phyloP scores from a whole-genome alignment of 2,113 vertebrate species.

The Pteropus alecto region DNA sequence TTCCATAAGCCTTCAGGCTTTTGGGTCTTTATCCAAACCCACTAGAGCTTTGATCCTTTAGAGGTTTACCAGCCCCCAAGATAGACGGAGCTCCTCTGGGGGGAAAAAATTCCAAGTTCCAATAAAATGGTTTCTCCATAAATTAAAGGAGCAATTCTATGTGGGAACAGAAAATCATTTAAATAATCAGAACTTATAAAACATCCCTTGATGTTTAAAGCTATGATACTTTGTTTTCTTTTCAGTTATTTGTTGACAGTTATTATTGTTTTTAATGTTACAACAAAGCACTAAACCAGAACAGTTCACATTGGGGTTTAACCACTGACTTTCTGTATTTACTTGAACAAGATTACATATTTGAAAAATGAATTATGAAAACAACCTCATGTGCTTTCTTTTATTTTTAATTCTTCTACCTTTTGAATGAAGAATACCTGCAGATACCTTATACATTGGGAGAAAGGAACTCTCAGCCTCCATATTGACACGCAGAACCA shows the following conservation, averaged over 20 bases:
- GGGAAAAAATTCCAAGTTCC: background rate
- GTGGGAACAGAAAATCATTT: constrained; percentile 2
- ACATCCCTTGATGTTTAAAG: background rate
- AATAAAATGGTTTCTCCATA: constrained; percentile 55
- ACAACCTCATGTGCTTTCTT: background rate
- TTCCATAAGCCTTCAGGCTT: constrained; percentile 62
- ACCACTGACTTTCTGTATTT: background rate
- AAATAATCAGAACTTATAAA: constrained; percentile 42
- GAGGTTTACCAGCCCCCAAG: constrained; percentile 53
- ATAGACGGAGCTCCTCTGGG: background rate
- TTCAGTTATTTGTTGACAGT: background rate
- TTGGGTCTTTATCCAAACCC: constrained; percentile 68
- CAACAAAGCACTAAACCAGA: background rate
- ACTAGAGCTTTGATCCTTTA: constrained; percentile 66
- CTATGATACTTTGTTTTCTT: background rate
- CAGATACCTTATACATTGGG: background rate
- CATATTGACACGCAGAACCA: background rate
- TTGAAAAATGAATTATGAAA: constrained; percentile 31
- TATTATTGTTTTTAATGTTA: constrained; percentile 20
- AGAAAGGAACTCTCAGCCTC: background rate
- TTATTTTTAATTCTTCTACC: background rate
- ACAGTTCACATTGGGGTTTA: background rate
- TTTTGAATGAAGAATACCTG: background rate
- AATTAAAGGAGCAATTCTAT: constrained; percentile 49
- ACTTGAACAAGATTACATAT: background rate